Evolutionary conservation across 2,888 invertebrate species (phyloP), one percentile per base, ranked within the genome.

Genomic region (Galerucella nymphaeae): DNA sequence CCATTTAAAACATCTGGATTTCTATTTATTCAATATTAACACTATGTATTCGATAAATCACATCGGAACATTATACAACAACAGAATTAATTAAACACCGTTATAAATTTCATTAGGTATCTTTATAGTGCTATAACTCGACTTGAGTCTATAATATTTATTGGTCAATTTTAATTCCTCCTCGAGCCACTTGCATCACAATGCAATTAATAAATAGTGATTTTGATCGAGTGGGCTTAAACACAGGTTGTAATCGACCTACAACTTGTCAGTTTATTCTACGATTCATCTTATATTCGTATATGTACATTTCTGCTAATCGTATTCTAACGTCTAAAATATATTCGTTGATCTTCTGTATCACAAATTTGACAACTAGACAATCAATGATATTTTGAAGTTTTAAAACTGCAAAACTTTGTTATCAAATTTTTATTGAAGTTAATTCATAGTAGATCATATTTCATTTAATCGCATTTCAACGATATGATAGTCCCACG

Each of bases 201-300:
- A 50, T 62, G n/a, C 16, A 62, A 65, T 53, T 65, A 38, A 53
- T 53, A 42, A 65, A 53, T 65, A 53, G 30, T 53, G 16, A 53
- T 53, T 65, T 65, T 65, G 50, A 50, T 53, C 65, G 65, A 23
- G 66, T 57, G 66, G 57, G 66, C 20, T 58, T 58, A 58, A 66
- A 66, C 30, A 66, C 20, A 66, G 42, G 16, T 53, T 66, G 58
- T 66, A 42, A 57, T 66, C 45, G 38, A 66, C 42, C 66, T 57
- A 58, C 58, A 58, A 45, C 14, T 58, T 58, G 66, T 66, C 57
- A 45, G 57, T 66, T 66, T 57, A 42, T 58, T 38, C 45, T 57
- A 66, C 57, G 1, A 57, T 58, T 16, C n/a, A 58, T 66, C 57
- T 42, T 55, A 16, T 13, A 16, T 18, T n/a, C n/a, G n/a, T n/a